Evolutionary conservation across 2,797 vertebrate species (phyloP).

Genomic region (Pagetopsis macropterus): DNA sequence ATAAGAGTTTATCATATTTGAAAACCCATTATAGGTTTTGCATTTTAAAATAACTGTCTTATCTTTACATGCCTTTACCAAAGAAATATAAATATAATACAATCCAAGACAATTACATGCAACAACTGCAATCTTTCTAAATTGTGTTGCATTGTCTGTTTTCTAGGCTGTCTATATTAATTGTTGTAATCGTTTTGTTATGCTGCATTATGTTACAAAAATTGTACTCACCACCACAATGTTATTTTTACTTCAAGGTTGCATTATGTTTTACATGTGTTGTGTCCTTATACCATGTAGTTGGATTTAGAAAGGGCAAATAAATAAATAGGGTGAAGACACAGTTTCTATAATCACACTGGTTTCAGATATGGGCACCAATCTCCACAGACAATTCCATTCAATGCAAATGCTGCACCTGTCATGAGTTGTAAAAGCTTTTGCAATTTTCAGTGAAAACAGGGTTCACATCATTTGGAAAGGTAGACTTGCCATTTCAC

Average conservation of each 20-base stretch:
- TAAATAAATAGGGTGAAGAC: conserved; percentile 1
- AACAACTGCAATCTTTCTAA: neutral
- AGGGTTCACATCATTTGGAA: conserved; percentile 82
- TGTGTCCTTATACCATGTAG: neutral
- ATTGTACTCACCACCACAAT: neutral
- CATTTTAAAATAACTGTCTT: neutral
- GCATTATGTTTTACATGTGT: neutral
- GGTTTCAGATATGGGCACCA: conserved; percentile 46
- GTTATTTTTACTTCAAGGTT: neutral
- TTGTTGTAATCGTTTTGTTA: neutral
- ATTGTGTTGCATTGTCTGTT: neutral
- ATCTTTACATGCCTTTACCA: too few relatives aligned
- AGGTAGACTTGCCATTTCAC: conserved; percentile 87
- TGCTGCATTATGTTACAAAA: neutral
- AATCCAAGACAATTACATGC: neutral
- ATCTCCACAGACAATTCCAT: conserved; percentile 68
- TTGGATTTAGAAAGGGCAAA: neutral
- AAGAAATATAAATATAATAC: neutral
- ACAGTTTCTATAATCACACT: conserved; percentile 49
- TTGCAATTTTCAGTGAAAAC: conserved; percentile 75
- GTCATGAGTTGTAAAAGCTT: conserved; percentile 77
- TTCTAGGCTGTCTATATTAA: neutral
- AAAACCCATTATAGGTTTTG: neutral
- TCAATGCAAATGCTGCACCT: conserved; percentile 80
- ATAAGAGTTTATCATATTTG: neutral